Evolutionary conservation across 2,113 vertebrate species (phyloP).

Genomic region (Syrrhaptes paradoxus): DNA sequence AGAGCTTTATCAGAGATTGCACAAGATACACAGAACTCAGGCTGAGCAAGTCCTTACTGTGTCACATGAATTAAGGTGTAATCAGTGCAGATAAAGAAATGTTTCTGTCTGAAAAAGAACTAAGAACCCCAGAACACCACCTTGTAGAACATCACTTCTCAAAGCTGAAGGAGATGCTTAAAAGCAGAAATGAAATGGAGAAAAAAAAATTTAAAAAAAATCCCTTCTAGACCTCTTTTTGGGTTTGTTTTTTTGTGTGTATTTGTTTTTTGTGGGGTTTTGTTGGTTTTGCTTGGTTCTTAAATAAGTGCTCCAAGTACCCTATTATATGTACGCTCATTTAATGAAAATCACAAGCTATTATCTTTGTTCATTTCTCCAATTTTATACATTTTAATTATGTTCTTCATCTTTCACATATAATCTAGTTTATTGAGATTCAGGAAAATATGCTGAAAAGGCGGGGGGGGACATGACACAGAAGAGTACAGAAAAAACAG

Average conservation of each 20-base stretch:
- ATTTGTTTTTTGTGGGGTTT: background rate
- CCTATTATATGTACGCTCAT: background rate
- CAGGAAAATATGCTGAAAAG: background rate
- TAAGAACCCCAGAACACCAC: background rate
- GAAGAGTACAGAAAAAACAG: background rate
- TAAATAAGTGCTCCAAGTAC: background rate
- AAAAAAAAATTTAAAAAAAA: background rate
- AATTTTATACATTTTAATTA: background rate
- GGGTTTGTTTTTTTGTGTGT: background rate
- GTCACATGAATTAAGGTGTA: background rate
- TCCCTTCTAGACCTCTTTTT: background rate
- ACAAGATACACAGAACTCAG: background rate
- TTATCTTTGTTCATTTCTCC: background rate
- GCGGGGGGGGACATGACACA: background rate
- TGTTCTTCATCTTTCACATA: background rate
- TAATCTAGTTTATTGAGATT: background rate
- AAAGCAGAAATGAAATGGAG: background rate
- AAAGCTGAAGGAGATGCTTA: background rate
- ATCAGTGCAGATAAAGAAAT: background rate
- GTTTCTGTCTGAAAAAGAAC: background rate
- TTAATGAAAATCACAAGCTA: background rate
- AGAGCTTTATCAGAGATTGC: background rate
- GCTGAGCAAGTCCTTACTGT: background rate
- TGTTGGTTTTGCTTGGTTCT: background rate
- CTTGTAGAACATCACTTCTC: background rate